Evolutionary conservation across 2,888 invertebrate genomes (phyloP), one percentile per base, ranked within the genome.

Genomic region (Sesia apiformis): DNA sequence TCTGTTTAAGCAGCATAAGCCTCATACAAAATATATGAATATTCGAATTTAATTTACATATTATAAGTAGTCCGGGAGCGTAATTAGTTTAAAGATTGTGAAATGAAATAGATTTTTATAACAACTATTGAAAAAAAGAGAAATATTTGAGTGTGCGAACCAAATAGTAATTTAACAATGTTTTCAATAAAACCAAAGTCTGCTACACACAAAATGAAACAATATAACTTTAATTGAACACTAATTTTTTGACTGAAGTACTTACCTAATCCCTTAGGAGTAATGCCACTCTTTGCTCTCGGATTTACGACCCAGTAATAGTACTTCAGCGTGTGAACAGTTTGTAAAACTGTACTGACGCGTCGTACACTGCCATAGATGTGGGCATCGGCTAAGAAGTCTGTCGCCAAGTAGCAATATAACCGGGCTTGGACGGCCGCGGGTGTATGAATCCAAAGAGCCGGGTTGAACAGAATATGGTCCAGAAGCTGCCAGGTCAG

Each of bases 241-340:
- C 23, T 23, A 23, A 23, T 23, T 2, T 23, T 23, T 23, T 23
- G 23, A 23, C 23, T 23, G 23, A 23, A 38, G 2, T 51, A 86
- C 93, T 91, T 81, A 98, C 98, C 98, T 65, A 97, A 88, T 70
- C 98, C 98, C 87, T 98, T 98, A 38, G 98, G 98, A 57, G 94
- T 94, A 72, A 98, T 97, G 54, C 98, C 98, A 84, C 98, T 98
- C 85, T 98, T 97, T 62, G 96, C 93, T 63, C 96, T 91, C 0
- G 99, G 99, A 91, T 98, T 98, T 57, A 96, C 95, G 51, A 99
- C 97, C 99, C 99, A 99, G 82, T 99, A 99, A 89, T 99, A 99
- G 84, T 97, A 98, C 90, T 99, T 99, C 60, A 99, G 92, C 3
- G 99, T 98, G 82, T 99, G 99, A 65, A 99, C 97, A 39, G 98